These are phyloP conservation scores for Drosophila pegasa DNA, from an alignment of 2,888 invertebrate genomes.

Conservation along the genomic window DNA sequence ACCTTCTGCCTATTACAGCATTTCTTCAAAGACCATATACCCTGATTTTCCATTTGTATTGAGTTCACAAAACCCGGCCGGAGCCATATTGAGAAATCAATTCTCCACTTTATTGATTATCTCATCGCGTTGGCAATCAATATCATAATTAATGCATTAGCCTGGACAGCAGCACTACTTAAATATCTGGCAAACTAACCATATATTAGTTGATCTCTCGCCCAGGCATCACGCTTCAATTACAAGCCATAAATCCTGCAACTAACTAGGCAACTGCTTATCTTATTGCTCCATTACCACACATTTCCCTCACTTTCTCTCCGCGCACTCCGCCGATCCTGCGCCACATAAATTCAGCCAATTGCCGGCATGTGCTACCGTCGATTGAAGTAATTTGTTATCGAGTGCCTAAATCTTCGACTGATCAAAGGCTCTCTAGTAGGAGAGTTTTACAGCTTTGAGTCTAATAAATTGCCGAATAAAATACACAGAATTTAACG, in stretches of 20 bases:
- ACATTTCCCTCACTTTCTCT: slow-evolving; percentile 20
- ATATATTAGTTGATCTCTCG: slow-evolving; percentile 41
- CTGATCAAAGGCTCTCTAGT: slow-evolving; percentile 44
- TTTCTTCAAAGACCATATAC: too few relatives aligned
- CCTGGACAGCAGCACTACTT: slow-evolving; percentile 7
- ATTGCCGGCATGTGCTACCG: slow-evolving; percentile 56
- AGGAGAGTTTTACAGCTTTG: slow-evolving; percentile 37
- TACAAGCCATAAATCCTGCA: slow-evolving; percentile 47
- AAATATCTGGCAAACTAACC: slow-evolving; percentile 7
- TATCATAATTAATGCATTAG: slow-evolving; percentile 29
- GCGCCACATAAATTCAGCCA: slow-evolving; percentile 32
- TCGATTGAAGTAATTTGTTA: slow-evolving; percentile 62
- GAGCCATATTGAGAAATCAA: not conserved
- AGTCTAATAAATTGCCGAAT: slow-evolving; percentile 57
- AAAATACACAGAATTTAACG: slow-evolving; percentile 49
- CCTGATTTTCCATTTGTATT: too few relatives aligned
- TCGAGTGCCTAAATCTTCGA: slow-evolving; percentile 47
- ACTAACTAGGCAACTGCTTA: slow-evolving; percentile 49
- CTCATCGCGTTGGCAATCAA: not conserved
- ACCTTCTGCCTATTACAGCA: too few relatives aligned
- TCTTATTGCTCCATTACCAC: slow-evolving; percentile 47
- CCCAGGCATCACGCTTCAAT: slow-evolving; percentile 43
- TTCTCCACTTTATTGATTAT: not conserved
- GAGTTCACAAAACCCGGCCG: too few relatives aligned
- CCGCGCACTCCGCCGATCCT: slow-evolving; percentile 17